A percentile compares a stretch with the other conserved stretches of the same genome.
Evolutionary conservation across 1,140 invertebrate species (phyloP).

Genomic region (Brachystomella parvula): DNA sequence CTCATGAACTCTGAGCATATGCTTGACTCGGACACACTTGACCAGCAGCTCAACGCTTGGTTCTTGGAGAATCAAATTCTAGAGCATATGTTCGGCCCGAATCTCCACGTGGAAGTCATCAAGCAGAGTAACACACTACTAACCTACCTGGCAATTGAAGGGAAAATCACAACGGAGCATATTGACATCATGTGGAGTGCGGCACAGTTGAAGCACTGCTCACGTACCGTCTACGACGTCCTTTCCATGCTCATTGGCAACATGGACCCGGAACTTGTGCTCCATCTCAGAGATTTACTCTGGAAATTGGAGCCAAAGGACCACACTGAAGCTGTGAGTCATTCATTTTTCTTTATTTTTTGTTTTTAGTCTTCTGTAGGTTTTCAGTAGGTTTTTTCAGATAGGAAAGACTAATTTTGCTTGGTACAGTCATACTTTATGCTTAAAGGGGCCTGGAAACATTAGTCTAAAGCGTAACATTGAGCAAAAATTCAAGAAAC

Average conservation of each 20-base stretch:
- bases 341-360: too few species aligned
- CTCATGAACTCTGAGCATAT: constrained; percentile 76
- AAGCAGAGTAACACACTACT: constrained; percentile 89
- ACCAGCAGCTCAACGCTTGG: constrained; percentile 77
- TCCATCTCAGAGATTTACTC: constrained; percentile 76
- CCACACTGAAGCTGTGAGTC: constrained; percentile 77
- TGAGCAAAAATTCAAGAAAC: too few species aligned
- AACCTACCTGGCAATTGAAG: constrained; percentile 84
- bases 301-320: constrained; percentile 77
- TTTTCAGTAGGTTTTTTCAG: too few species aligned
- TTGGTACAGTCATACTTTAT: too few species aligned
- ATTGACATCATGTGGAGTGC: constrained; percentile 89
- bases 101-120: constrained; percentile 76
- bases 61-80: constrained; percentile 83
- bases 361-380: too few species aligned
- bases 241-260: constrained; percentile 82
- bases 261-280: constrained; percentile 72
- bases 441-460: too few species aligned
- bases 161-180: constrained; percentile 79
- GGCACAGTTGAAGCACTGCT: constrained; percentile 86
- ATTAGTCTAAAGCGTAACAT: too few species aligned
- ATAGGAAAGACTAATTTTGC: too few species aligned
- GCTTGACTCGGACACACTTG: constrained; percentile 71
- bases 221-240: constrained; percentile 83
- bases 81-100: constrained; percentile 89